phyloP scores from a whole-genome alignment of 2,113 vertebrate species.

The Ammodytes dubius region DNA sequence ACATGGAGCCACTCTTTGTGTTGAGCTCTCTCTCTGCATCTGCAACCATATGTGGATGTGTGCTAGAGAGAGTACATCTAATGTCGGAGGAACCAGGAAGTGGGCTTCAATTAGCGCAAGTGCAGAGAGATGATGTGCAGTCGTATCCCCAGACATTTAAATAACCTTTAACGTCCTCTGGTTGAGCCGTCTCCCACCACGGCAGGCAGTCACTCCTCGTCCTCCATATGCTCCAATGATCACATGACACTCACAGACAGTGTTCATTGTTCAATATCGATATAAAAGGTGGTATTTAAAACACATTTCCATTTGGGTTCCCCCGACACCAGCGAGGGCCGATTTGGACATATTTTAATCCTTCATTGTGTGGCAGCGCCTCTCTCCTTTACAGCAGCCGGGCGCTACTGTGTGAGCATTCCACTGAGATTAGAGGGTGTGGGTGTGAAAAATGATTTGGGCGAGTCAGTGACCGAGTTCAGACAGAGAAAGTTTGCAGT shows the following conservation, averaged over 20 bases:
- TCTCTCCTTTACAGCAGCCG: too few species aligned
- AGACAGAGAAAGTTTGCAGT: too few species aligned
- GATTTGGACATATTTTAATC: neutral
- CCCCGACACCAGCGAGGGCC: neutral
- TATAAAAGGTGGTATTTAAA: neutral
- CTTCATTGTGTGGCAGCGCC: too few species aligned
- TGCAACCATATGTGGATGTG: neutral
- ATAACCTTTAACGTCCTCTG: constrained; percentile 23
- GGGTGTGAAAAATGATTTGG: too few species aligned
- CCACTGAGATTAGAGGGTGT: too few species aligned
- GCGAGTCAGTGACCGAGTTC: too few species aligned
- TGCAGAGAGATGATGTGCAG: constrained; percentile 22
- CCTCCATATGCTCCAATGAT: constrained; percentile 33
- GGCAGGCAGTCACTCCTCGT: constrained; percentile 17
- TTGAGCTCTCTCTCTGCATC: neutral
- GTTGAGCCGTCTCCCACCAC: constrained; percentile 19
- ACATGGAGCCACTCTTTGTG: neutral
- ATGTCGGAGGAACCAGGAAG: constrained; percentile 39
- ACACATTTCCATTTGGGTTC: neutral
- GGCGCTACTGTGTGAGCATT: too few species aligned
- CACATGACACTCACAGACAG: constrained; percentile 24
- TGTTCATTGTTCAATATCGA: neutral
- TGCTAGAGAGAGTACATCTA: neutral
- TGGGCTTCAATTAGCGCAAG: constrained; percentile 34
- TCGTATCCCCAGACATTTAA: constrained; percentile 19